Conservation (phyloP, 2,888 invertebrate species). For the Diploptera punctata region DNA sequence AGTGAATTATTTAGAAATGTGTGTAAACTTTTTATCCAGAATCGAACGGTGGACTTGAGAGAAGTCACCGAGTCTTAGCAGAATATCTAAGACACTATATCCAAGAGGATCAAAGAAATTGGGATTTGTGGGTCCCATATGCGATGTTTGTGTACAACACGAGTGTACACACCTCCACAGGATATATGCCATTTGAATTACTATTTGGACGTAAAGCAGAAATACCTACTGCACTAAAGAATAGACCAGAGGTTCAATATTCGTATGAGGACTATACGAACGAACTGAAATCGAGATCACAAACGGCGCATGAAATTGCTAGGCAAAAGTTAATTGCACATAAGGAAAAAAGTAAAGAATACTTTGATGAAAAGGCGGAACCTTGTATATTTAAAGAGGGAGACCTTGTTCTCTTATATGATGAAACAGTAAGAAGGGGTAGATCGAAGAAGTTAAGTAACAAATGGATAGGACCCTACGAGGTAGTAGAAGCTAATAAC, state of each 20-base stretch:
- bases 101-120: not conserved
- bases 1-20: conserved; percentile 46
- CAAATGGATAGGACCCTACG: not conserved
- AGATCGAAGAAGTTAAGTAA: not conserved
- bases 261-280: not conserved
- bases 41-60: conserved; percentile 8
- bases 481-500: no score
- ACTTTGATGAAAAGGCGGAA: not conserved
- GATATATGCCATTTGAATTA: conserved; percentile 9
- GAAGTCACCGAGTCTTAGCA: conserved; percentile 3
- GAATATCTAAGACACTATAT: conserved; percentile 26
- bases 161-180: not conserved
- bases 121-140: conserved; percentile 4
- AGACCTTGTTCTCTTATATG: not conserved
- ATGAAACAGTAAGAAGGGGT: not conserved
- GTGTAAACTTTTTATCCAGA: conserved; percentile 4
- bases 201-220: not conserved
- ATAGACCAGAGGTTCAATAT: not conserved
- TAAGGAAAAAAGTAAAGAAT: not conserved
- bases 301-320: not conserved
- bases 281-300: not conserved
- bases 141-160: not conserved
- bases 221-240: not conserved
- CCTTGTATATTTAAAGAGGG: not conserved
- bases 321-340: no score